Percentiles rank a stretch among this genome's conserved stretches.
Conservation (phyloP, 2,888 invertebrate genomes). For the Heteromyza rotundicornis region DNA sequence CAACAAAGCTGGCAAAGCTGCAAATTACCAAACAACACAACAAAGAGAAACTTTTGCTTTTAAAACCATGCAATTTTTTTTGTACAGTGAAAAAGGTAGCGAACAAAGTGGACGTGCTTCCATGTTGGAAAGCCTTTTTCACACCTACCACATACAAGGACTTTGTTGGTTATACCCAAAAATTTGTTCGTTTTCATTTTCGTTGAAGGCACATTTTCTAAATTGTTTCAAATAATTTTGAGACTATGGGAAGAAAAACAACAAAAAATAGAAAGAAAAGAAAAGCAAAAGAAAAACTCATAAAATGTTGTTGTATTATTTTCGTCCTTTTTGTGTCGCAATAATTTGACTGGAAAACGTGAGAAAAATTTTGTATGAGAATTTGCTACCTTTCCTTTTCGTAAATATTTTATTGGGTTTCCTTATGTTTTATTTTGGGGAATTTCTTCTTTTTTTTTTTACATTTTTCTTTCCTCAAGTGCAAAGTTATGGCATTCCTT, state of each 20-base stretch:
- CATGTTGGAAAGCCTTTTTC: conserved; percentile 2
- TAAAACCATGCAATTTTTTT: not conserved
- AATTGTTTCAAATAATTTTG: conserved; percentile 20
- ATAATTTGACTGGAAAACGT: conserved; percentile 47
- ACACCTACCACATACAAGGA: not conserved
- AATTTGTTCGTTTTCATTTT: too few species aligned
- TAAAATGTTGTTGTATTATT: not conserved
- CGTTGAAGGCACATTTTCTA: not conserved
- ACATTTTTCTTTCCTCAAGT: not conserved
- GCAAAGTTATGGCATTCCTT: conserved; percentile 19
- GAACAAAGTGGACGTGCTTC: not conserved
- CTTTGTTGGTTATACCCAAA: too few species aligned
- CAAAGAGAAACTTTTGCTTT: not conserved
- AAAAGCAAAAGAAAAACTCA: not conserved
- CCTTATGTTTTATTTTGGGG: not conserved
- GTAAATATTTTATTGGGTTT: conserved; percentile 34
- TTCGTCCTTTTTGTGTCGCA: conserved; percentile 24
- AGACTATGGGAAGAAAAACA: too few species aligned
- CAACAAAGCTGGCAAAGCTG: too few species aligned
- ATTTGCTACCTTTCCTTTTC: conserved; percentile 12
- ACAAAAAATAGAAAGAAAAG: too few species aligned
- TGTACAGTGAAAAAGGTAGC: not conserved
- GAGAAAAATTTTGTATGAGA: conserved; percentile 43
- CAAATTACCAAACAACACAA: too few species aligned
- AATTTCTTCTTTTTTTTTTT: not conserved